Conservation (phyloP, 2,888 invertebrate species). For the Molanna angustata region DNA sequence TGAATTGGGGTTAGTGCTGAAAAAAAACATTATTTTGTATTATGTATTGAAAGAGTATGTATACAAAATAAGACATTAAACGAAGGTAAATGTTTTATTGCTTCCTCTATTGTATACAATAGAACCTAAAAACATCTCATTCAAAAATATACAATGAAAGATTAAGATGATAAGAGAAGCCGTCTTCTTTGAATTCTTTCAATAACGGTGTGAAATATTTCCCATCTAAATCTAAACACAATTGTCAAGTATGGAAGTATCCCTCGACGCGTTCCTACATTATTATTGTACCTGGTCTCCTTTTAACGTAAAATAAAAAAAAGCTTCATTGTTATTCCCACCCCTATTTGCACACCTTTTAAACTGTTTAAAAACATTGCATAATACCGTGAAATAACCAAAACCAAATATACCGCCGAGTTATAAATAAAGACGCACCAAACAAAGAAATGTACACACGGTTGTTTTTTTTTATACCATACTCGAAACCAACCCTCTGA, state of each 20-base stretch:
- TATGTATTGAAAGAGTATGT: too few species aligned
- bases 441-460: constrained; percentile 17
- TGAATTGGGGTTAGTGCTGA: too few species aligned
- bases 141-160: too few species aligned
- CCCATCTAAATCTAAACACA: constrained; percentile 8
- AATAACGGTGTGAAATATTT: constrained; percentile 19
- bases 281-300: constrained; percentile 22
- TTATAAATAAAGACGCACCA: constrained; percentile 20
- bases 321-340: constrained; percentile 20
- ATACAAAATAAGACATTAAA: too few species aligned
- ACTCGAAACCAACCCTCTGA: constrained; percentile 20
- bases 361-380: constrained; percentile 30
- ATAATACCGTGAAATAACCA: constrained; percentile 25
- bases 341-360: constrained; percentile 29
- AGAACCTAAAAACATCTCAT: too few species aligned
- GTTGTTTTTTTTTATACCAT: constrained; percentile 14
- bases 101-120: neutral
- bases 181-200: constrained; percentile 3
- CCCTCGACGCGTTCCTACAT: constrained; percentile 12
- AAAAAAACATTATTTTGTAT: too few species aligned
- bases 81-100: neutral
- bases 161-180: constrained; percentile 11
- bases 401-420: constrained; percentile 23
- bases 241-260: constrained; percentile 15
- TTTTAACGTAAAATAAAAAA: constrained; percentile 17